Percentiles rank a stretch among this genome's conserved stretches.
Evolutionary conservation across 2,797 vertebrate genomes (phyloP).

Genomic region (Trematomus bernacchii): DNA sequence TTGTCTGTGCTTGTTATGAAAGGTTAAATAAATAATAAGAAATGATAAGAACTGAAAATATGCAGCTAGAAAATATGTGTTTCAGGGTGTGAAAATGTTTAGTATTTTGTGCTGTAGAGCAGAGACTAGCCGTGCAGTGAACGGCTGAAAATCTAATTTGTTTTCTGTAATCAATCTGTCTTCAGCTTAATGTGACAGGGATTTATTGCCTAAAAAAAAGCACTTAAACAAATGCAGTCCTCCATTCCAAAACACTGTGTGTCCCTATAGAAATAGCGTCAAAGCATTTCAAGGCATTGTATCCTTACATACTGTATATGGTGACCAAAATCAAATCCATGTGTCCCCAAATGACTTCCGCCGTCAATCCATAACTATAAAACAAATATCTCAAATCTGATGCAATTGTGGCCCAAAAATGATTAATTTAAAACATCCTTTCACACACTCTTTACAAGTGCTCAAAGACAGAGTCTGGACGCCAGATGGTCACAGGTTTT

Average conservation of each 20-base stretch:
- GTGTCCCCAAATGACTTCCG: background rate
- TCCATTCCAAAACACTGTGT: background rate
- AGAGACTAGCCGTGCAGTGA: background rate
- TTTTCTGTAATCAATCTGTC: constrained; percentile 27
- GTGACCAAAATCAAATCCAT: too few relatives aligned
- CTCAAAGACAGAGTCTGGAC: background rate
- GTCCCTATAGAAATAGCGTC: background rate
- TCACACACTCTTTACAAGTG: background rate
- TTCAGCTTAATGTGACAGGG: constrained; percentile 3
- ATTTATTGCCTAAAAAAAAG: constrained; percentile 15
- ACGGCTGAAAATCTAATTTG: constrained; percentile 9
- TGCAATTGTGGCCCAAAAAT: background rate
- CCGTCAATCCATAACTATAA: background rate
- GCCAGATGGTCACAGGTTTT: constrained; percentile 18
- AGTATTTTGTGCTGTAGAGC: background rate
- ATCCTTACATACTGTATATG: too few relatives aligned
- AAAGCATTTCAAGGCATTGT: background rate
- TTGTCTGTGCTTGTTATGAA: constrained; percentile 3
- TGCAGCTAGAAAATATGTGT: background rate
- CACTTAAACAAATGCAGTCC: background rate
- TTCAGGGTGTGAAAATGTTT: background rate
- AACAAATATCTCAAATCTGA: too few relatives aligned
- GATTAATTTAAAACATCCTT: background rate
- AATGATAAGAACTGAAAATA: constrained; percentile 8
- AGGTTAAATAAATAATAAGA: constrained; percentile 12